phyloP scores from a whole-genome alignment of 2,797 vertebrate genomes.

The Melanotaenia maccullochi region DNA sequence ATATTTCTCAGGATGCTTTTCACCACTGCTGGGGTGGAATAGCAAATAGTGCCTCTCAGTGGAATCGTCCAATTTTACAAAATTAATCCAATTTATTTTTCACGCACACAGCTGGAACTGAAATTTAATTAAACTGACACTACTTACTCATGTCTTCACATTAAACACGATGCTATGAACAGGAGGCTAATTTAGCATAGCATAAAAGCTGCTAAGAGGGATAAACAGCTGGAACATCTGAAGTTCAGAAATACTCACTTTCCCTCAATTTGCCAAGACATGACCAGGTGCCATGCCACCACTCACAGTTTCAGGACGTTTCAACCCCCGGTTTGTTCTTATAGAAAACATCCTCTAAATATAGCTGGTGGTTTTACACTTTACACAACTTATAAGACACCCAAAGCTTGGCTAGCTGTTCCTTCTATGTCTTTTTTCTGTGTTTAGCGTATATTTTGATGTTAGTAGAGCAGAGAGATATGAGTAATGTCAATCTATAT shows the following conservation, averaged over 20 bases:
- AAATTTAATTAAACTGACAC: conserved; percentile 13
- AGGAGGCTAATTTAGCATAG: neutral
- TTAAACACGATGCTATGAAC: neutral
- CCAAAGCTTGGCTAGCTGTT: too few species aligned
- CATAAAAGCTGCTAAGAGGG: neutral
- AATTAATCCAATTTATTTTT: conserved; percentile 10
- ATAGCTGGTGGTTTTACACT: too few species aligned
- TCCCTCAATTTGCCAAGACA: too few species aligned
- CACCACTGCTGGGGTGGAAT: neutral
- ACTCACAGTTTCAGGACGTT: too few species aligned
- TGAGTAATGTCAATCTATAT: too few species aligned
- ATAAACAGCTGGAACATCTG: neutral
- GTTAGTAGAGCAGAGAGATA: too few species aligned
- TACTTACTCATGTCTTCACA: neutral
- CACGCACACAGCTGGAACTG: conserved; percentile 18
- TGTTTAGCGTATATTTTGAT: too few species aligned
- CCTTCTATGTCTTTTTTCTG: too few species aligned
- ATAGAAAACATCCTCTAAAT: too few species aligned
- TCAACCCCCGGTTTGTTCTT: too few species aligned
- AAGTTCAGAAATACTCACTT: neutral
- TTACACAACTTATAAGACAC: too few species aligned
- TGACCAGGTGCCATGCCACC: too few species aligned
- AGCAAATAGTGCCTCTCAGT: neutral
- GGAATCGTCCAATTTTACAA: neutral
- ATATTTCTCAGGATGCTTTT: conserved; percentile 7